These are phyloP conservation scores for Brachypteracias leptosomus DNA, from an alignment of 2,113 vertebrate genomes.

Conservation along the genomic window DNA sequence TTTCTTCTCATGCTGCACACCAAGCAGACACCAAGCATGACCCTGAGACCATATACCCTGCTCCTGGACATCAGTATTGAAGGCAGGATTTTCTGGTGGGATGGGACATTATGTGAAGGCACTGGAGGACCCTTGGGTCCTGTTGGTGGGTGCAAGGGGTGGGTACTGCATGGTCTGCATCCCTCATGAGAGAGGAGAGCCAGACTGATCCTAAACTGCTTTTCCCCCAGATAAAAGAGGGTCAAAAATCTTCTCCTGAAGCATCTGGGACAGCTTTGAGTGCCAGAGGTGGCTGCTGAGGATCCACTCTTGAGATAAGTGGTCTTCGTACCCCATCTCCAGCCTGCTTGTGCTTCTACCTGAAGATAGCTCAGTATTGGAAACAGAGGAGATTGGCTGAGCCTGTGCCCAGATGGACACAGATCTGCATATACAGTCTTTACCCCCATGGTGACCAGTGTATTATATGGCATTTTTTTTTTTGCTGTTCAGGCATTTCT, in stretches of 20 bases:
- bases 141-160: accelerated
- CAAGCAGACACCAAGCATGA: accelerated
- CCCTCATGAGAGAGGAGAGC: accelerated
- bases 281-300: not conserved
- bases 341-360: not conserved
- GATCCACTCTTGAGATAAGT: not conserved
- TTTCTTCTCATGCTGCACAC: not conserved
- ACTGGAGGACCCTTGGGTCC: not conserved
- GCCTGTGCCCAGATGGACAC: not conserved
- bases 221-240: not conserved
- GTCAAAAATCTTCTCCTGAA: not conserved
- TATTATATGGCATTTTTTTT: not conserved
- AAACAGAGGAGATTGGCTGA: not conserved
- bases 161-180: not conserved
- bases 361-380: not conserved
- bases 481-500: not conserved
- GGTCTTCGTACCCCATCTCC: not conserved
- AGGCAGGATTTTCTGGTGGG: not conserved
- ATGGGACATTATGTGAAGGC: no score
- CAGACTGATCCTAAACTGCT: not conserved
- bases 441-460: not conserved
- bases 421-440: not conserved
- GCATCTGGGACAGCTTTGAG: not conserved
- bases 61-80: not conserved
- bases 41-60: not conserved